Percentiles rank a stretch among this genome's conserved stretches.
These are phyloP conservation scores for Syngnathus scovelli DNA, from an alignment of 2,113 vertebrate genomes.

Conservation along the genomic window DNA sequence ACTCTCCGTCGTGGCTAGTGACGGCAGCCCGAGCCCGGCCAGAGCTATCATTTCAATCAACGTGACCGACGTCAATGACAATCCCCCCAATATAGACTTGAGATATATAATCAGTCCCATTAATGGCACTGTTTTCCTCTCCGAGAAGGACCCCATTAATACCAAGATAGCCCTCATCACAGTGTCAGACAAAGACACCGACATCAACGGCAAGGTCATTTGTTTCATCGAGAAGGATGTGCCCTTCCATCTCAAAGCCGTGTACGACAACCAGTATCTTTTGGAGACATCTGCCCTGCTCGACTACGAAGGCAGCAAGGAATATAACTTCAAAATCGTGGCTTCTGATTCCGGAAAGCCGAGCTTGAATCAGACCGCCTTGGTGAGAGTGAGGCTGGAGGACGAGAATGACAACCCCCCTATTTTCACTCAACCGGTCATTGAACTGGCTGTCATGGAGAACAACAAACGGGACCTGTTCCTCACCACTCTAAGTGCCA, in stretches of 20 bases:
- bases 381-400: slow-evolving; percentile 93
- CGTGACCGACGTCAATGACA: slow-evolving; percentile 98
- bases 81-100: slow-evolving; percentile 97
- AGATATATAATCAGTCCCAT: slow-evolving; percentile 98
- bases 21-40: slow-evolving; percentile 92
- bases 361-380: slow-evolving; percentile 93
- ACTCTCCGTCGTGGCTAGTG: slow-evolving; percentile 93
- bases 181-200: slow-evolving; percentile 97
- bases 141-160: slow-evolving; percentile 97
- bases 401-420: slow-evolving; percentile 99
- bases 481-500: slow-evolving; percentile 93
- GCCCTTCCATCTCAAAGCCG: slow-evolving; percentile 94
- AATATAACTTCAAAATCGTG: slow-evolving; percentile 98
- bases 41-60: slow-evolving; percentile 92
- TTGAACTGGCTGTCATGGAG: slow-evolving; percentile 95
- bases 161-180: slow-evolving; percentile 98
- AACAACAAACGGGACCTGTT: slow-evolving; percentile 97
- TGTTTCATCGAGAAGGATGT: slow-evolving; percentile 98
- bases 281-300: slow-evolving; percentile 93
- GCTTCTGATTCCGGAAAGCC: slow-evolving; percentile 97
- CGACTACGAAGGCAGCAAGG: slow-evolving; percentile 98
- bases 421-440: slow-evolving; percentile 96
- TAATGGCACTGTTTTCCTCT: slow-evolving; percentile 97
- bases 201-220: slow-evolving; percentile 98
- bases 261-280: slow-evolving; percentile 98